Evolutionary conservation across 2,888 invertebrate species (phyloP).

Genomic region (Ctenicera cuprea): DNA sequence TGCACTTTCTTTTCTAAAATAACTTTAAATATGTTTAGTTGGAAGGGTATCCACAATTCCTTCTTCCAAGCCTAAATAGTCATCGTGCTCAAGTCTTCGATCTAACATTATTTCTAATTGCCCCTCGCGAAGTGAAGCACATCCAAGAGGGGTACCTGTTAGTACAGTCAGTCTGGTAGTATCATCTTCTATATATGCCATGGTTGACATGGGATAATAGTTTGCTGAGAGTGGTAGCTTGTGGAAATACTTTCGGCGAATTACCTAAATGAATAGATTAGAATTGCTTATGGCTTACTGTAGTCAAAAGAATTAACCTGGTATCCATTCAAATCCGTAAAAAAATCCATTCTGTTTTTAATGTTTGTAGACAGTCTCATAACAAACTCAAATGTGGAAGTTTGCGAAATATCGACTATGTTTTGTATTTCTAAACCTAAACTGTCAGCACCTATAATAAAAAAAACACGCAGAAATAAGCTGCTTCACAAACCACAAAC

Average conservation of each 20-base stretch:
- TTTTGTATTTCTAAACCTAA: slow-evolving; percentile 80
- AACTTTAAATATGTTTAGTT: slow-evolving; percentile 87
- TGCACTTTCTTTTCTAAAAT: slow-evolving; percentile 81
- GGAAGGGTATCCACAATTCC: slow-evolving; percentile 93
- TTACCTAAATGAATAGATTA: no score
- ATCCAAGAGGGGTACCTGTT: slow-evolving; percentile 92
- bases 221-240: slow-evolving; percentile 97
- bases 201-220: slow-evolving; percentile 94
- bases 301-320: slow-evolving; percentile 81
- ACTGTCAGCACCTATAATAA: slow-evolving; percentile 75
- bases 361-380: slow-evolving; percentile 89
- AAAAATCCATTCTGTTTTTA: slow-evolving; percentile 85
- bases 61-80: slow-evolving; percentile 94
- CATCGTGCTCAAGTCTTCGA: slow-evolving; percentile 92
- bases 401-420: slow-evolving; percentile 79
- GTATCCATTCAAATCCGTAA: slow-evolving; percentile 95
- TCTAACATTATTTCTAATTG: slow-evolving; percentile 95
- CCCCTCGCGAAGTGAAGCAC: slow-evolving; percentile 85
- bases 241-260: no score
- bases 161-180: slow-evolving; percentile 82
- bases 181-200: slow-evolving; percentile 90
- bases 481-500: no score
- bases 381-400: slow-evolving; percentile 89
- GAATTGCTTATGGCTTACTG: no score
- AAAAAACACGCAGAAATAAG: no score